These are phyloP conservation scores for Agapornis canus DNA, from an alignment of 2,797 vertebrate species.

Conservation along the genomic window DNA sequence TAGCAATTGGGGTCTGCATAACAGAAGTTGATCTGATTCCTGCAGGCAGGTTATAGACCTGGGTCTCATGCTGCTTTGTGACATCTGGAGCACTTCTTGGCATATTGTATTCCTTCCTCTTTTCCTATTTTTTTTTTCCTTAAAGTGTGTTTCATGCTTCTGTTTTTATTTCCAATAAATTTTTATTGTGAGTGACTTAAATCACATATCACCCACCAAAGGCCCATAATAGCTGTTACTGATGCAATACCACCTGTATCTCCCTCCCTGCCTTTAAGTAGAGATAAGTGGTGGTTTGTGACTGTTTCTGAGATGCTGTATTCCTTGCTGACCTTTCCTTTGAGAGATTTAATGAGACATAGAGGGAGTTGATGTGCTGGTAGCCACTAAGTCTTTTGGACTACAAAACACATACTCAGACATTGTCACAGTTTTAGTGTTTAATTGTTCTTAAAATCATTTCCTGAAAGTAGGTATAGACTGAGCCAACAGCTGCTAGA, in stretches of 20 bases:
- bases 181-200: neutral
- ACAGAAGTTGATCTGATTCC: conserved; percentile 20
- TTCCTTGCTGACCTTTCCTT: neutral
- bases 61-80: neutral
- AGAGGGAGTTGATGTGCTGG: neutral
- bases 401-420: neutral
- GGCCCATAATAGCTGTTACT: neutral
- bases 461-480: neutral
- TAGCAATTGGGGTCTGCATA: neutral
- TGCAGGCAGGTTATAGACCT: neutral
- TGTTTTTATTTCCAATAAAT: neutral
- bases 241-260: neutral
- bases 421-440: neutral
- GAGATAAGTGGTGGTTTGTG: neutral
- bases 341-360: neutral
- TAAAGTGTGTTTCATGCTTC: neutral
- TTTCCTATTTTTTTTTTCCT: neutral
- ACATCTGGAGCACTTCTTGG: neutral
- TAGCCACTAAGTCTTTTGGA: neutral
- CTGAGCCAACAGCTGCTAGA: neutral
- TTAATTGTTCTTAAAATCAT: neutral
- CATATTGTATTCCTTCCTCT: neutral
- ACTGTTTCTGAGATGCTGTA: neutral
- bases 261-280: neutral
- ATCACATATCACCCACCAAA: neutral